Conservation (phyloP, 2,113 vertebrate species). For the Calyptommatus sinebrachiatus region DNA sequence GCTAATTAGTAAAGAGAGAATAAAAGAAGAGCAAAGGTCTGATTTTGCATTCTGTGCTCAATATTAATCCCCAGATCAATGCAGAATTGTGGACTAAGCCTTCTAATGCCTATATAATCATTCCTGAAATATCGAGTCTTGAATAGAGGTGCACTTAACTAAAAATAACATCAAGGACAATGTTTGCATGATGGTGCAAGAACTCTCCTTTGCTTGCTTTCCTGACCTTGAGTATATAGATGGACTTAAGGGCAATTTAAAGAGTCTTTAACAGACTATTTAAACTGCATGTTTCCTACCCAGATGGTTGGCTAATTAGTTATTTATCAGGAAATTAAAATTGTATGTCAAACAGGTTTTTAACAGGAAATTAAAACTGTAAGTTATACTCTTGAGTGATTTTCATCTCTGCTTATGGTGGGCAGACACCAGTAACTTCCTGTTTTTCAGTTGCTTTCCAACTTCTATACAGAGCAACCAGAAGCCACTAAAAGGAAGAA, state of each 20-base stretch:
- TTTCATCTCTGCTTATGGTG: conserved; percentile 4
- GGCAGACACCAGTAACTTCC: neutral
- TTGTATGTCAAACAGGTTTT: neutral
- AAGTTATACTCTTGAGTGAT: neutral
- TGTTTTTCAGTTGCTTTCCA: neutral
- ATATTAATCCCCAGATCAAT: neutral
- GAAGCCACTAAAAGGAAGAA: neutral
- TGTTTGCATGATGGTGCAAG: neutral
- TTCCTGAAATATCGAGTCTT: neutral
- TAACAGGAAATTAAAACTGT: neutral
- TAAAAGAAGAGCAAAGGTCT: neutral
- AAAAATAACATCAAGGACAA: neutral
- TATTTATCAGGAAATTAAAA: neutral
- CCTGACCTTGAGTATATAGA: neutral
- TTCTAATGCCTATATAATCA: neutral
- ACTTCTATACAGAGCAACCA: neutral
- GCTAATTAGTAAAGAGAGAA: neutral
- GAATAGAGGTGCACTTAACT: neutral
- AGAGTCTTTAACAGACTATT: neutral
- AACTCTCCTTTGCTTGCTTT: neutral
- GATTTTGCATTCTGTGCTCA: neutral
- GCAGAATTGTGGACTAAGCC: neutral
- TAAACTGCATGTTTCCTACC: neutral
- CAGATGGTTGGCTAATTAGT: neutral
- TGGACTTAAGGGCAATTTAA: too few relatives aligned